These are phyloP conservation scores for Porites evermanni DNA, from an alignment of 92 coral and sea anemone species.

Conservation along the genomic window DNA sequence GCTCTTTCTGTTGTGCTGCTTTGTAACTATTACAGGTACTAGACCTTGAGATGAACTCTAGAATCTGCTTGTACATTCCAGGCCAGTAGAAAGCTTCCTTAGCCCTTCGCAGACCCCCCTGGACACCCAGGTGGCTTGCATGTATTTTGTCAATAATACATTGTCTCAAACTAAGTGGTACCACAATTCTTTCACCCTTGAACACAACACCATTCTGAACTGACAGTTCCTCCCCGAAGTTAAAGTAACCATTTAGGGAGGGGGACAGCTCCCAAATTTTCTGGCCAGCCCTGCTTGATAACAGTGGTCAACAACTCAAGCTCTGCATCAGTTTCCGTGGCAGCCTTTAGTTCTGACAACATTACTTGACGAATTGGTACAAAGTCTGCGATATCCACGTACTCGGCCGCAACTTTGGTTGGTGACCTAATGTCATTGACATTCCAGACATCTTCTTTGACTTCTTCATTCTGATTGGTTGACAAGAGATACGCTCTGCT, in stretches of 20 bases:
- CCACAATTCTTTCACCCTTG: background rate
- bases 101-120: no score
- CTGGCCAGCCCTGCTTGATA: background rate
- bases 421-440: slow-evolving; percentile 20
- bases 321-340: slow-evolving; percentile 43
- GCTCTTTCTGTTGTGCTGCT: no score
- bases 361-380: slow-evolving; percentile 30
- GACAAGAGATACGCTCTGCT: slow-evolving; percentile 30
- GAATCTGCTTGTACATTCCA: no score
- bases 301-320: slow-evolving; percentile 10
- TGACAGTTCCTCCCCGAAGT: background rate
- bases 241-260: background rate
- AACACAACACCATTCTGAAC: background rate
- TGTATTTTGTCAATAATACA: background rate
- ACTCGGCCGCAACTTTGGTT: slow-evolving; percentile 39
- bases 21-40: no score
- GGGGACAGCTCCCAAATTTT: background rate
- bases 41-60: no score
- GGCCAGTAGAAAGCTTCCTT: no score
- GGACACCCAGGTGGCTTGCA: no score
- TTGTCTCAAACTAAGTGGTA: slow-evolving; percentile 6
- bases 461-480: background rate
- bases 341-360: slow-evolving; percentile 12
- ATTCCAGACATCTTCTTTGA: slow-evolving; percentile 7
- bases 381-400: slow-evolving; percentile 27